Evolutionary conservation across 2,888 invertebrate genomes (phyloP), one percentile per base, ranked within the genome.

Genomic region (Miltochrista miniata): DNA sequence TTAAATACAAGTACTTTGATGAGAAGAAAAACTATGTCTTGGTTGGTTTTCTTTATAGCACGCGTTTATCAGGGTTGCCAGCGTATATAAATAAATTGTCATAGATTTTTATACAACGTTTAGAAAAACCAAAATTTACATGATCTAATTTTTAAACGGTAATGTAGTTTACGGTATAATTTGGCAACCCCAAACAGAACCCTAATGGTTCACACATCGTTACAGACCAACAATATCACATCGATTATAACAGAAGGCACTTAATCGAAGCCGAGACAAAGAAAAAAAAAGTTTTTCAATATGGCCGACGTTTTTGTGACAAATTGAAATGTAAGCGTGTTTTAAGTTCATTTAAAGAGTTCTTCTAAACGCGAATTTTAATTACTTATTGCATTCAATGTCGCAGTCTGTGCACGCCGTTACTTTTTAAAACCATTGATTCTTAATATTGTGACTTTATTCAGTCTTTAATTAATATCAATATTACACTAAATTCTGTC

Each of bases 11-110:
- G 59, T 62, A 53, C 48, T 54, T 53, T 54, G 42, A 57, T 64
- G 61, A 68, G 65, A 60, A 55, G 48, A 56, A 60, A 58, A 60
- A 59, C 51, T 54, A 60, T 59, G 54, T 63, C 58, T 65, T 61
- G 58, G 47, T 59, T 59, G 70, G 70, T 54, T 55, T 61, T 54
- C 31, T 39, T 51, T 46, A 40, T 45, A 34, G 54, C 48, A 50
- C 59, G 56, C 61, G 47, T 40, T 3, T 10, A 45, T 46, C 51
- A 29, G 37, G 3, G 39, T 38, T 31, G 35, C 41, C 30, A 39
- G 5, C 5, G 29, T 36, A 37, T 9, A 12, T 4, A 35, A 13
- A 3, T 43, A 35, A 14, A 36, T 36, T 36, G 13, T 14, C 36
- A 36, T 5, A 15, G 10, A 5, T 9, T 24, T 24, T 24, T 24